Evolutionary conservation across 2,797 vertebrate species (phyloP), one percentile per base, ranked within the genome.

Genomic region (Cyprinodon diabolis): DNA sequence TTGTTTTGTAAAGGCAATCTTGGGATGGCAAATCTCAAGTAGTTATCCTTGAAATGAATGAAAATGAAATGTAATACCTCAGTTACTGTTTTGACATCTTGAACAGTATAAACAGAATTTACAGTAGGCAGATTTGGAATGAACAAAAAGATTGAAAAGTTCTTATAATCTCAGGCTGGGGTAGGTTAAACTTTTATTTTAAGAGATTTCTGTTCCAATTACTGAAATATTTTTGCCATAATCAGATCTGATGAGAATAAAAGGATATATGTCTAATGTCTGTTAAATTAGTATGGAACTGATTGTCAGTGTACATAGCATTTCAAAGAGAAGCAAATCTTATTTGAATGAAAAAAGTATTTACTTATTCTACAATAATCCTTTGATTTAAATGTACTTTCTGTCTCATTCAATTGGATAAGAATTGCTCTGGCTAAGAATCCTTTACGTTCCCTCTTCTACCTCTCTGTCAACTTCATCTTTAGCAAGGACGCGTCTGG

Each of bases 401-500:
- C 91, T 72, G 54, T 89, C 91, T 91, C 66, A 79, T 94, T 94
- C 90, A 86, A 86, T 90, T 91, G 89, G 84, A 93, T 93, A 93
- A 94, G 94, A 92, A 93, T 82, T 93, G 91, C 90, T 84, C 40
- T 52, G 83, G 87, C 91, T 79, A 68, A 86, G 92, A 91, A 89
- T 85, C 81, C 87, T 84, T 3, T n/a, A 9, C 84, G 86, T 89
- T 82, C 90, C 79, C 86, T 68, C 55, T 87, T 86, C 88, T 85
- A 74, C 89, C 92, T 84, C 76, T 75, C 88, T 56, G 62, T 69
- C 84, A 68, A 2, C 40, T 71, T 66, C 81, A 13, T 77, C 89
- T 74, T 54, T 78, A 68, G 84, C 87, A 63, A 66, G 93, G 94
- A 93, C 95, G 90, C 95, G 94, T 95, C 95, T 95, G 96, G 94